Percentiles rank a stretch among this genome's conserved stretches.
These are phyloP conservation scores for Trachelus troglodyta DNA, from an alignment of 2,888 invertebrate genomes.

Conservation along the genomic window DNA sequence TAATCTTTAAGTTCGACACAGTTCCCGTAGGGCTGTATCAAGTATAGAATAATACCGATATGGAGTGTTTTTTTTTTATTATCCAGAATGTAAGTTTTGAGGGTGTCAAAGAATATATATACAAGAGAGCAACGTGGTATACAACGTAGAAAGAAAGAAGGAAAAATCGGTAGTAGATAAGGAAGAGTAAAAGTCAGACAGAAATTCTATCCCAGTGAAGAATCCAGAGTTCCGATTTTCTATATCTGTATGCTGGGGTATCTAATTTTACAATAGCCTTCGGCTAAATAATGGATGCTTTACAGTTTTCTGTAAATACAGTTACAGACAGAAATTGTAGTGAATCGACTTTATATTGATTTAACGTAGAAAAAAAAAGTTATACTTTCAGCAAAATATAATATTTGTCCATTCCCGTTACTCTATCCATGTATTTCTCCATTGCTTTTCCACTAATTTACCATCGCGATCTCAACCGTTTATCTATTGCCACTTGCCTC, in stretches of 20 bases:
- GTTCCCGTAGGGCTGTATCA: constrained; percentile 19
- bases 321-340: too few species aligned
- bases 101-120: not conserved
- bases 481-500: not conserved
- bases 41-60: constrained; percentile 20
- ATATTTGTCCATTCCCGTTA: not conserved
- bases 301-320: not conserved
- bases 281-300: not conserved
- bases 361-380: not conserved
- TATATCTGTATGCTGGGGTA: not conserved
- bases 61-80: constrained; percentile 20
- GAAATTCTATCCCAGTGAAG: not conserved
- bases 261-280: not conserved
- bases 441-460: not conserved
- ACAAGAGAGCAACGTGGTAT: not conserved
- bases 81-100: not conserved
- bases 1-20: constrained; percentile 22
- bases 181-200: not conserved
- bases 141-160: not conserved
- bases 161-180: not conserved
- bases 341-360: not conserved
- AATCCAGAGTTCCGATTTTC: not conserved
- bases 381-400: not conserved
- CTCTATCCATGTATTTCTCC: not conserved
- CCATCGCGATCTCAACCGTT: not conserved